phyloP scores from a whole-genome alignment of 2,797 vertebrate species.

The Calcarius lapponicus region DNA sequence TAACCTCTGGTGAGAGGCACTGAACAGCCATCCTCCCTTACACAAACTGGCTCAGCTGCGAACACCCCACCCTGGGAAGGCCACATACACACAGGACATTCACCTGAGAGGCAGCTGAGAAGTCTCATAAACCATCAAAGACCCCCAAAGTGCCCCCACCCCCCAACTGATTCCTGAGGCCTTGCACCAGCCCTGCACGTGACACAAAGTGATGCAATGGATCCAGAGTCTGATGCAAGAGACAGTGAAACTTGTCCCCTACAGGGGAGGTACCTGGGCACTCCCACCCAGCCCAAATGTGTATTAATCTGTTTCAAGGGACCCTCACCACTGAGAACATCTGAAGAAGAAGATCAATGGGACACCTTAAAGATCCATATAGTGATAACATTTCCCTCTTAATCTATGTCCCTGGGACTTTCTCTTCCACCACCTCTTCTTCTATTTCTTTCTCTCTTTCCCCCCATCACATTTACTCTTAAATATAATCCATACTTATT shows the following conservation, averaged over 20 bases:
- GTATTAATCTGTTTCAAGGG: not conserved
- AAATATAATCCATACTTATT: not conserved
- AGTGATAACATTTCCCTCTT: not conserved
- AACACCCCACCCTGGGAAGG: not conserved
- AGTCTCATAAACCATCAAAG: not conserved
- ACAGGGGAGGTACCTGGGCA: not conserved
- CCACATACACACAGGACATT: not conserved
- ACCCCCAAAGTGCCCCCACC: not conserved
- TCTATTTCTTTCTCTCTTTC: not conserved
- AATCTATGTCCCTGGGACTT: not conserved
- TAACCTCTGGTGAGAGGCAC: not conserved
- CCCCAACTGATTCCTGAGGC: not conserved
- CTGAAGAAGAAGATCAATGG: not conserved
- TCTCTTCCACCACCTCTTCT: too few relatives aligned
- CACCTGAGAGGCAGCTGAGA: not conserved
- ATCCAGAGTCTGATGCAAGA: not conserved
- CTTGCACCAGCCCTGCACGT: too few relatives aligned
- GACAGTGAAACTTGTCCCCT: not conserved
- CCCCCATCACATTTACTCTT: not conserved
- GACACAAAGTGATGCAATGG: too few relatives aligned
- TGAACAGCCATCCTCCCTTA: not conserved
- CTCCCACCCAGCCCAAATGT: rapidly evolving
- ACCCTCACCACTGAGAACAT: not conserved
- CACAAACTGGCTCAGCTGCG: not conserved
- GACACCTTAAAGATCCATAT: not conserved